Evolutionary conservation across 2,888 invertebrate species (phyloP), one percentile per base, ranked within the genome.

Genomic region (Harpagoxenus sublaevis): DNA sequence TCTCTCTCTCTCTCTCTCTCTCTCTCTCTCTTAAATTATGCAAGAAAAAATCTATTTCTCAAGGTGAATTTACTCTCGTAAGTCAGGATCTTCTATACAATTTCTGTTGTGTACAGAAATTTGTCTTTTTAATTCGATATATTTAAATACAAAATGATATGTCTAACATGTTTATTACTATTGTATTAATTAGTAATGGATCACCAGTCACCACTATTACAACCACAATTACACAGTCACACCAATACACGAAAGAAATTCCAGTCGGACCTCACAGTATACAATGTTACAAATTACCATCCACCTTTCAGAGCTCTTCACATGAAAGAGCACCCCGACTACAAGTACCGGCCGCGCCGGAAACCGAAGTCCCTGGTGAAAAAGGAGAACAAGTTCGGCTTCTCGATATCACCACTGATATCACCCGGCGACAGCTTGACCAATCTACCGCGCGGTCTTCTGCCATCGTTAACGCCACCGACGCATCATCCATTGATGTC

Each of bases 301-400:
- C 35, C 9, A 57, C 65, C 71, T 83, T 96, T 96, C 96, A 98
- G 98, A 95, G 98, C 98, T 55, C 96, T 98, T 15, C 98, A 98
- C 96, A 98, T 98, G 98, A 98, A 98, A 95, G 98, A 98, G 94
- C 98, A 98, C 93, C 98, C 98, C 8, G 98, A 98, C 95, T 98
- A 98, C 96, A 98, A 98, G 95, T 98, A 98, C 96, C 96, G 98
- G 65, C 98, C 98, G 15, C 96, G 98, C 79, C 96, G 98, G 93
- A 98, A 98, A 95, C 98, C 98, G 5, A 98, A 98, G 95, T 97
- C 98, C 0, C 96, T 98, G 18, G 96, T 98, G 88, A 98, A 98
- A 95, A 97, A 97, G 91, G 97, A 97, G 91, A 97, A 97, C 39
- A 97, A 97, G 93, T 97, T 97, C 93, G 97, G 97, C 6, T 97